Percentiles rank a stretch among this genome's conserved stretches.
Conservation (phyloP, 2,113 vertebrate species). For the Clupea harengus region DNA sequence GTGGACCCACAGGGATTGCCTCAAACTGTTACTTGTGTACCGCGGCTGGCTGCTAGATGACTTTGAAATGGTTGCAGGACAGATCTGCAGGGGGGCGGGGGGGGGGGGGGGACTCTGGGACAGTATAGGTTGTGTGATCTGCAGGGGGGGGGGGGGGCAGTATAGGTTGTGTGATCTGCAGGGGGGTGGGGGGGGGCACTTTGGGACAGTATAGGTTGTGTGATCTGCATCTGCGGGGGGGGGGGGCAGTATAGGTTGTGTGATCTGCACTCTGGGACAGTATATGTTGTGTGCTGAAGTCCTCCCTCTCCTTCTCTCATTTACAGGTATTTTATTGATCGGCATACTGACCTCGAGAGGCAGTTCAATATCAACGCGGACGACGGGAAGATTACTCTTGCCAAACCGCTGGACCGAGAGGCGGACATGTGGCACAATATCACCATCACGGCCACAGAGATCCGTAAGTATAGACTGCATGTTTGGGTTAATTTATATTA, state of each 20-base stretch:
- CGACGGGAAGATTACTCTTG: constrained; percentile 92
- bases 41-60: neutral
- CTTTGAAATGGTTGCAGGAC: neutral
- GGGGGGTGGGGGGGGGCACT: neutral
- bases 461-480: constrained; percentile 79
- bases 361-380: constrained; percentile 98
- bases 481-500: neutral
- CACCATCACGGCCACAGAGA: constrained; percentile 94
- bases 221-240: neutral
- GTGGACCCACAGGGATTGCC: constrained; percentile 27
- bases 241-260: too few relatives aligned
- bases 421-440: constrained; percentile 96
- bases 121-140: neutral
- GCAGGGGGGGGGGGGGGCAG: neutral
- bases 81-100: too few relatives aligned
- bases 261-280: neutral
- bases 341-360: constrained; percentile 96
- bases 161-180: neutral
- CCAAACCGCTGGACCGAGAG: constrained; percentile 92
- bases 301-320: constrained; percentile 29
- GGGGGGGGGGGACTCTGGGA: too few relatives aligned
- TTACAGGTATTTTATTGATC: constrained; percentile 95
- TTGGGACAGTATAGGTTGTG: neutral
- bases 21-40: constrained; percentile 33
- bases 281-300: neutral